A percentile compares a stretch with the other conserved stretches of the same genome.
Evolutionary conservation across 2,888 invertebrate species (phyloP).

Genomic region (Oasisia sp.): DNA sequence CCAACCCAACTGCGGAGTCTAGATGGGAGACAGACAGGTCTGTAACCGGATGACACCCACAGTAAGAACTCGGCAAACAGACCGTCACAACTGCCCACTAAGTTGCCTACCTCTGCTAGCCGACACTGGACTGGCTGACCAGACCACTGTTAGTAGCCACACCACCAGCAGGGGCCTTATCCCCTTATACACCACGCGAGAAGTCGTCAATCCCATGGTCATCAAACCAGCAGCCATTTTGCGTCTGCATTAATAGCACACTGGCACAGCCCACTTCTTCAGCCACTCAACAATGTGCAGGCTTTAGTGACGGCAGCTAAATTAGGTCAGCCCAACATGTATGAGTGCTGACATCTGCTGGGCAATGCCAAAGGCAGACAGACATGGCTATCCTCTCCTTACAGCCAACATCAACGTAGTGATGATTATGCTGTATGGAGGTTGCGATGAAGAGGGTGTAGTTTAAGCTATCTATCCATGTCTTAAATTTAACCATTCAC

Average conservation of each 20-base stretch:
- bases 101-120: not conserved
- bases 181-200: not conserved
- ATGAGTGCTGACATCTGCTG: conserved; percentile 6
- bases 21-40: not conserved
- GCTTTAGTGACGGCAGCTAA: not conserved
- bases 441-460: no score
- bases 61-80: not conserved
- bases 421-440: no score
- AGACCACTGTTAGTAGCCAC: not conserved
- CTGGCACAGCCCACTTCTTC: no score
- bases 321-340: not conserved
- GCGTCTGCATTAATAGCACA: not conserved
- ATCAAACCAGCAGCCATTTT: conserved; percentile 17
- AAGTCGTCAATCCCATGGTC: not conserved
- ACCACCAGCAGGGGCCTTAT: not conserved
- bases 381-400: not conserved
- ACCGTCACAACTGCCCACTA: not conserved
- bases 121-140: not conserved
- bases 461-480: not conserved
- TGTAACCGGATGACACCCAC: conserved; percentile 2
- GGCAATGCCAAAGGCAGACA: not conserved
- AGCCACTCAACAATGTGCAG: no score
- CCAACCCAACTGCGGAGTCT: not conserved
- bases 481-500: not conserved
- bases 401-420: no score